phyloP scores from a whole-genome alignment of 2,888 invertebrate genomes.

The Amblyjoppa fuscipennis region DNA sequence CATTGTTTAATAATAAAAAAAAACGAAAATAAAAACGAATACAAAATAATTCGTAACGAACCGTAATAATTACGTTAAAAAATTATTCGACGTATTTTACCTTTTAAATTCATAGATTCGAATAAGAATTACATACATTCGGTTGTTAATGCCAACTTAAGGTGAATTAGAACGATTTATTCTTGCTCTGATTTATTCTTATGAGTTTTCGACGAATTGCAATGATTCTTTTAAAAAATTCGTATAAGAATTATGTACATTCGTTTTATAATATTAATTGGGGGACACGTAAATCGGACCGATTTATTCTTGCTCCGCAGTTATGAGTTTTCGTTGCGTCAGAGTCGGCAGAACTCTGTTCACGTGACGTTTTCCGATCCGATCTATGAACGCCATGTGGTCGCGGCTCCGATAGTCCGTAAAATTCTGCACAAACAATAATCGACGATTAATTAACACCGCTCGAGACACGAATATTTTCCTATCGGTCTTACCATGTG shows the following conservation, averaged over 20 bases:
- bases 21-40: conserved; percentile 44
- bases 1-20: conserved; percentile 63
- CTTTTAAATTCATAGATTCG: neutral
- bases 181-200: conserved; percentile 30
- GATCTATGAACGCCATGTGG: conserved; percentile 82
- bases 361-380: conserved; percentile 80
- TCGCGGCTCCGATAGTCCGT: conserved; percentile 79
- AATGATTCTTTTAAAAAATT: neutral
- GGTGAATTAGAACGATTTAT: conserved; percentile 33
- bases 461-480: neutral
- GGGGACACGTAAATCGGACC: neutral
- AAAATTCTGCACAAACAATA: conserved; percentile 74
- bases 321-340: conserved; percentile 73
- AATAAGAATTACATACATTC: conserved; percentile 38
- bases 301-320: conserved; percentile 51
- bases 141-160: conserved; percentile 8
- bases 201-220: conserved; percentile 70
- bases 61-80: neutral
- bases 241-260: conserved; percentile 39
- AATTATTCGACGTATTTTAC: neutral
- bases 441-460: neutral
- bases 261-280: conserved; percentile 13
- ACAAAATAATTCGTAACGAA: conserved; percentile 24
- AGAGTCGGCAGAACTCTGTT: conserved; percentile 81
- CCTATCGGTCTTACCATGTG: conserved; percentile 75